Base-by-base conservation (phyloP, 2,888 invertebrate genomes). In the Eupelmus urozonus region DNA sequence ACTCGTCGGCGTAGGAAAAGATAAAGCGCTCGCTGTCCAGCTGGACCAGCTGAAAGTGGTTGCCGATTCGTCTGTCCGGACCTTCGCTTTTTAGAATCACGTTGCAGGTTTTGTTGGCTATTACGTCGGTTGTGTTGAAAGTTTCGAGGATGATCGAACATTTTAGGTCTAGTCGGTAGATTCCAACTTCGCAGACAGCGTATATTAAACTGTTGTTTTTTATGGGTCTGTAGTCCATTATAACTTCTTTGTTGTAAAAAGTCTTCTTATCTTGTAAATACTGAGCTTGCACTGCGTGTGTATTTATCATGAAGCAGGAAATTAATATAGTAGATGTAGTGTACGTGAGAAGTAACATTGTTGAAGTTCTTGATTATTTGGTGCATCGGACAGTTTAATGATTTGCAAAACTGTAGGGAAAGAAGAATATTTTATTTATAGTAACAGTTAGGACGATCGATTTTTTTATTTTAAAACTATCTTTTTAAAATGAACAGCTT, bases 211-310 rank as follows among this genome's bases (percentile, higher is more conserved):
- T 65, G 18, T 49, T 65, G 27, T 65, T 65, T 27, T 65, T 49
- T 23, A 27, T 9, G 1, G 65, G 27, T 7, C 18, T 27, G n/a
- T 45, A 25, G 20, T 29, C 65, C 18, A 65, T 0, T 27, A 49
- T 49, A 9, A 65, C 27, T 49, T 65, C 40, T 49, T 65, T 25
- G 27, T 49, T 65, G 27, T 49, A n/a, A 49, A 65, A 65, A 27
- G 27, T 65, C n/a, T 27, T 16, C 18, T n/a, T 65, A 18, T 7
- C 18, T 27, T 45, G 42, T 20, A 25, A 45, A 18, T 16, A 23
- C 45, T 18, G 20, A 45, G 25, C 11, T 42, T 25, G 34, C 34
- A 9, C 34, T 5, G 34, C 3, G 3, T 34, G 34, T 34, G 9
- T 34, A 5, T 34, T 34, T 34, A 9, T 9, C n/a, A n/a, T n/a